Conservation (phyloP, 1,140 invertebrate species). For the Aphidius ervi region DNA sequence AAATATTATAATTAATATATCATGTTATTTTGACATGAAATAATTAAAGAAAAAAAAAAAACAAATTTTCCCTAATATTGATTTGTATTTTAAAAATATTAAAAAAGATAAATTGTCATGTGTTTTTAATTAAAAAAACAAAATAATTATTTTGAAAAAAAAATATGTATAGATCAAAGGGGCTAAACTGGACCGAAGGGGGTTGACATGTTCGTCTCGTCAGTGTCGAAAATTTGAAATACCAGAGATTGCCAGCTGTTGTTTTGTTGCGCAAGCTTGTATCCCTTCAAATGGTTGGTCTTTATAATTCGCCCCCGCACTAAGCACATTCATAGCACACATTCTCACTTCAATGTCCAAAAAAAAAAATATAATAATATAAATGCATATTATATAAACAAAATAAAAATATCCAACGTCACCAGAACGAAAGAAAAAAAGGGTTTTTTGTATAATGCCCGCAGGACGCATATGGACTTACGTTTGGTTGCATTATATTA, state of each 20-base stretch:
- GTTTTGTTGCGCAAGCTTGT: conserved; percentile 47
- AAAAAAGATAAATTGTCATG: too few species aligned
- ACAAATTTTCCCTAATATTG: too few species aligned
- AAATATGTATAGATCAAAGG: neutral
- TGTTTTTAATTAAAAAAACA: too few species aligned
- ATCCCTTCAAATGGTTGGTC: conserved; percentile 4
- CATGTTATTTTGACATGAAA: too few species aligned
- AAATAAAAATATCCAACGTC: too few species aligned
- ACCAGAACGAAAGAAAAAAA: neutral
- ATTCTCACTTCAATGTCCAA: too few species aligned
- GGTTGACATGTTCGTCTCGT: conserved; percentile 32
- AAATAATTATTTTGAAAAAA: too few species aligned
- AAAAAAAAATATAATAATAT: too few species aligned
- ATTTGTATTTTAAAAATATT: too few species aligned
- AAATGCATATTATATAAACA: too few species aligned
- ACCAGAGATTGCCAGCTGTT: conserved; percentile 45
- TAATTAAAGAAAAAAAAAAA: too few species aligned
- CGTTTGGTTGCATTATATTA: conserved; percentile 8
- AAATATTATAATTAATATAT: too few species aligned
- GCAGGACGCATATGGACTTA: conserved; percentile 11
- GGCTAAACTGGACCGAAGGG: conserved; percentile 25
- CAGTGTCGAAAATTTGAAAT: conserved; percentile 32
- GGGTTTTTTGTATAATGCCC: conserved; percentile 3
- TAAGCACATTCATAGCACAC: neutral
- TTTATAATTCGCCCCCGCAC: conserved; percentile 3